Evolutionary conservation across 2,113 vertebrate genomes (phyloP).

Genomic region (Forbesichthys agassizii): DNA sequence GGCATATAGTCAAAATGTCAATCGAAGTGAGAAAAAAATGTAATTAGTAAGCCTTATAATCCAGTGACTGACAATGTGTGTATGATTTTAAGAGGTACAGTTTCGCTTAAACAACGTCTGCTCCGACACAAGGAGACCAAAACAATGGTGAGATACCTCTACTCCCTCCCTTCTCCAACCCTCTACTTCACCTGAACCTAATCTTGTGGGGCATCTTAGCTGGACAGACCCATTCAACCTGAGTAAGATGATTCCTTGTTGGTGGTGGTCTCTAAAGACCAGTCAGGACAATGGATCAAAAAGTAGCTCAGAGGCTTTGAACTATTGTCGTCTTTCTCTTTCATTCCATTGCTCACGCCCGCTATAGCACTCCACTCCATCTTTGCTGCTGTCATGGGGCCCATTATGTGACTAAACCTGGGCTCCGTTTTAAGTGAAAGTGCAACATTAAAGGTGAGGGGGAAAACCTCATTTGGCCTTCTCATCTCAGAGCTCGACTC

Average conservation of each 20-base stretch:
- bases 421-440: constrained; percentile 54
- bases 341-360: constrained; percentile 44
- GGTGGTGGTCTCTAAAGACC: constrained; percentile 72
- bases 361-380: constrained; percentile 41
- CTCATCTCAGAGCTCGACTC: constrained; percentile 8
- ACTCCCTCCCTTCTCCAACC: constrained; percentile 30
- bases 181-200: constrained; percentile 62
- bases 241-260: constrained; percentile 75
- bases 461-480: constrained; percentile 32
- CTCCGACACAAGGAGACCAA: constrained; percentile 18
- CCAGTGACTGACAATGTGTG: not conserved
- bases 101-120: constrained; percentile 3
- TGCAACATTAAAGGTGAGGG: constrained; percentile 39
- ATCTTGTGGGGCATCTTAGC: constrained; percentile 63
- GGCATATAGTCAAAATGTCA: not conserved
- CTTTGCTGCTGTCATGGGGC: constrained; percentile 30
- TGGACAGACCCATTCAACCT: constrained; percentile 61
- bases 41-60: not conserved
- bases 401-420: constrained; percentile 3
- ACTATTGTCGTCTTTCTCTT: constrained; percentile 67
- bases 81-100: constrained; percentile 16
- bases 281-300: constrained; percentile 76
- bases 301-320: constrained; percentile 68
- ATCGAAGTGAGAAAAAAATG: not conserved
- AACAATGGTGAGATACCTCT: constrained; percentile 40